Evolutionary conservation across 1,140 invertebrate genomes (phyloP), one percentile per base, ranked within the genome.

Genomic region (Rhyzopertha dominica): DNA sequence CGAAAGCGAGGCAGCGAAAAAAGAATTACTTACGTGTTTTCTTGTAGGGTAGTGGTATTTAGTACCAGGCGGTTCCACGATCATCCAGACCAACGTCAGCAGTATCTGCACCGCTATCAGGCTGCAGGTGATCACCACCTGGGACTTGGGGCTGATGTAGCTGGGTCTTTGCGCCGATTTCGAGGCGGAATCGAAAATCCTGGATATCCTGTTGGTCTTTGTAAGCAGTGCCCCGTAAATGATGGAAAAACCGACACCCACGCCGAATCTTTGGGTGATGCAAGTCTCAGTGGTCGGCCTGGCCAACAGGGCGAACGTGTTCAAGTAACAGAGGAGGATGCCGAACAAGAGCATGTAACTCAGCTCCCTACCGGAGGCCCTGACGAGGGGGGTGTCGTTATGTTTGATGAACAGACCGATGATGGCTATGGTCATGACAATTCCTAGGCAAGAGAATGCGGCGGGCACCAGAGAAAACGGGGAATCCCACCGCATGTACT

Each of bases 281-380:
- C 85, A 88, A 9, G 75, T 76, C 19, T 73, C 52, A 1, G 70
- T 67, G 5, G 77, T 78, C 1, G 85, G 85, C 20, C 71, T 69
- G 2, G 76, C 68, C 2, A 84, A 67, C 5, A 82, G 59, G 5
- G 80, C 62, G 59, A 82, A 82, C 9, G 79, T 78, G 51, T 81
- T 75, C 10, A 74, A 49, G 54, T 81, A 83, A 72, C 82, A 74
- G 10, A 70, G 72, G 65, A 79, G 63, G 28, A 83, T 78, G 14
- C 81, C 81, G 19, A 69, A 65, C 13, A 89, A 66, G 30, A 89
- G 78, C 30, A 80, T 81, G 60, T 88, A 87, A 58, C 85, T 89
- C 0, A 93, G 69, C 58, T 93, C 89, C 37, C 89, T 65, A 2
- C 86, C 85, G 0, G 86, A 87, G 1, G 89, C 87, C 63, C 86